Evolutionary conservation across 2,888 invertebrate genomes (phyloP), one percentile per base, ranked within the genome.

Genomic region (Morinoia aosen): DNA sequence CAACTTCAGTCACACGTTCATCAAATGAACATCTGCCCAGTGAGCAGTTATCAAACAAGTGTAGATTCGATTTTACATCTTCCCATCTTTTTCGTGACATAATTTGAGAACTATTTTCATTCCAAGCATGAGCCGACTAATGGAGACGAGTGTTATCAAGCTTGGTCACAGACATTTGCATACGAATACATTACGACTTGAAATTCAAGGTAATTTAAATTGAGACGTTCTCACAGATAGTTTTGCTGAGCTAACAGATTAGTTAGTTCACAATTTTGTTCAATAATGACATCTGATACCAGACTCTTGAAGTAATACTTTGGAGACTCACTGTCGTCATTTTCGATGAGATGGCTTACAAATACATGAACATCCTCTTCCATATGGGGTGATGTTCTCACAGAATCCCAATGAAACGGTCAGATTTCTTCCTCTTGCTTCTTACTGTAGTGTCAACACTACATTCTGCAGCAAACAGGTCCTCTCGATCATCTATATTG

Each of bases 21-120:
- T 95, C 95, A 95, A 95, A 94, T 76, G 94, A 91, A 93, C 95
- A 94, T 58, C n/a, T n/a, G n/a, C n/a, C n/a, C 95, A 4, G 48
- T 40, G 90, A 40, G 40, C 48, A 58, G 94, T 95, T 95, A 88
- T 95, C 95, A 48, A 95, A 95, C 57, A 95, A 88, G 88, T 88
- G 95, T 48, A 95, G 88, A 88, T 94, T 94, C n/a, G 94, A 39
- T 94, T 94, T 94, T 11, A 57, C 58, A 58, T 90, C 90, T 90
- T 33, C 90, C 90, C 40, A 90, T 48, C 40, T 90, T 90, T 90
- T 40, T 39, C 40, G 90, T 11, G 90, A 90, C 90, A 90, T 90
- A 40, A 90, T 48, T 39, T 3, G 48, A 90, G 90, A 90, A 57
- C 56, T 94, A 56, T 57, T 58, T 94, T 94, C 94, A 94, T 58